Base-by-base conservation (phyloP, 2,113 vertebrate species). In the Neodon shergylaensis region DNA sequence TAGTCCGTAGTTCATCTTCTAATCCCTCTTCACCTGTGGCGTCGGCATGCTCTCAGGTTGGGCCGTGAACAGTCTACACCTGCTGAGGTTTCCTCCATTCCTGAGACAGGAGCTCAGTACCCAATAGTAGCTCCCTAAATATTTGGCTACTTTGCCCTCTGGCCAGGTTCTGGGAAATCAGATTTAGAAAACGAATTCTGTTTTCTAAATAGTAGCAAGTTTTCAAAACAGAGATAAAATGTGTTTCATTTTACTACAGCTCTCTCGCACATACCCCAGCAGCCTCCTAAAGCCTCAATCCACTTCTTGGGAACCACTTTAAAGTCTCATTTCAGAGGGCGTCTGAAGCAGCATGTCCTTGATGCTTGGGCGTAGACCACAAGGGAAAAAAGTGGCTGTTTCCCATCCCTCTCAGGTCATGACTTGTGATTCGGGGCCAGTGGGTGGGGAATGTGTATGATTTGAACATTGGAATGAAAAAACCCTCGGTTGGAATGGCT, bases 181-280 rank as follows among this genome's bases (percentile, higher is more conserved):
- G 77, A 79, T 36, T 79, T 79, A 52, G 47, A 79, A 79, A 52
- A 52, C 6, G 2, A 21, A 4, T 90, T 86, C 7, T 91, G 58
- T 86, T 90, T 93, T 85, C 84, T 81, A 91, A 94, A 94, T 89
- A 70, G 22, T 33, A 91, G 24, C 82, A 68, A 28, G 77, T 76
- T 86, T 90, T 72, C 31, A 92, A 90, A 61, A 90, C 4, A 2
- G 74, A 90, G 61, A 52, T 86, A 65, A 90, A 39, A 89, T 90
- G 31, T 63, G 44, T 94, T 91, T 68, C 22, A 5, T 92, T 95
- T 93, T 81, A 82, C 81, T 42, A 21, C 33, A 52, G 58, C 49
- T 92, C 49, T 89, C 74, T 94, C 49, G 6, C 36, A 88, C 81
- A 76, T 52, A 65, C 19, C 66, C 17, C 68, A 73, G 1, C 17